phyloP scores from a whole-genome alignment of 2,888 invertebrate species.

The Sinhomidia bicolor region DNA sequence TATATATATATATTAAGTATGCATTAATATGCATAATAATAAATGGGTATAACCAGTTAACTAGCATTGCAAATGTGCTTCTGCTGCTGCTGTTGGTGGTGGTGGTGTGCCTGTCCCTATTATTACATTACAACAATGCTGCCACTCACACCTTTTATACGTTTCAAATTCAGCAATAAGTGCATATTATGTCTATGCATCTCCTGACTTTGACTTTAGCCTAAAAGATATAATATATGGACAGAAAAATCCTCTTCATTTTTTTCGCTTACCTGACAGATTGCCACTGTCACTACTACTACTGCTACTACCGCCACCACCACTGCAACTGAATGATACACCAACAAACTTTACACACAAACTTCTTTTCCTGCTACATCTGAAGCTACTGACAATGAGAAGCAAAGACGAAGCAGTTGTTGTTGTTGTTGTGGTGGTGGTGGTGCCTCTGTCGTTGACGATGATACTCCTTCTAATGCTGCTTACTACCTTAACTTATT shows the following conservation, averaged over 20 bases:
- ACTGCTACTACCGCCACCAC: background rate
- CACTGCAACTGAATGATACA: too few species aligned
- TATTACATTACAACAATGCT: conserved; percentile 19
- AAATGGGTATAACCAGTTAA: conserved; percentile 2
- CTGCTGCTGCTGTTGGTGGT: background rate
- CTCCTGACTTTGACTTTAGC: background rate
- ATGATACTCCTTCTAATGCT: background rate
- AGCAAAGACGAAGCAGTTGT: background rate
- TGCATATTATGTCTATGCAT: background rate
- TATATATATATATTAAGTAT: conserved; percentile 7
- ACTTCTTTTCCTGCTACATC: conserved; percentile 16
- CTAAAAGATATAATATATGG: background rate
- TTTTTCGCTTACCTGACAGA: conserved; percentile 39
- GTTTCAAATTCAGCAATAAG: background rate
- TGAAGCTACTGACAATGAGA: conserved; percentile 8
- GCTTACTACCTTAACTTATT: background rate
- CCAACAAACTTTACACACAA: conserved; percentile 1
- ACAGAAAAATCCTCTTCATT: background rate
- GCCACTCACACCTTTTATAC: background rate
- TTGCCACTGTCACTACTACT: background rate
- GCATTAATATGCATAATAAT: conserved; percentile 22
- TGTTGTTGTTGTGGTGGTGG: background rate
- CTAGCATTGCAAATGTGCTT: background rate
- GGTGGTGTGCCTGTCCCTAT: background rate
- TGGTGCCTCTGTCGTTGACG: background rate